A percentile compares a stretch with the other conserved stretches of the same genome.
These are phyloP conservation scores for Propsilocerus akamusi DNA, from an alignment of 1,140 invertebrate species.

Conservation along the genomic window DNA sequence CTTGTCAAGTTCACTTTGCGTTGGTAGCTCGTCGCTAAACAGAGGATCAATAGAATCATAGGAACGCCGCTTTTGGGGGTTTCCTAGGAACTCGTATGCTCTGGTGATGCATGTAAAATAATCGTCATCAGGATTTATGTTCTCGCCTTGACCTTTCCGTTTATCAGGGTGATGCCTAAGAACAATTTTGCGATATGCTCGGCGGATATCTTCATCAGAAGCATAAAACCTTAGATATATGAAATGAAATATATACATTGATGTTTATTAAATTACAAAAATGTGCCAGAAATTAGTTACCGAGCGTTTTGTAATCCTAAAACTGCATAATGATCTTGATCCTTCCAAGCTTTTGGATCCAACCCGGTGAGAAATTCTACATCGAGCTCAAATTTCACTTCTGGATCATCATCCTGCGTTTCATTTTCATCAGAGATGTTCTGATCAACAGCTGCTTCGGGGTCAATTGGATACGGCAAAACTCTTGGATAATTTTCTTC, in stretches of 20 bases:
- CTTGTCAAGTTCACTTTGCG: conserved; percentile 51
- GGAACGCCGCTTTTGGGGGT: conserved; percentile 57
- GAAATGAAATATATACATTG: too few relatives aligned
- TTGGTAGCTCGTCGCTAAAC: conserved; percentile 80
- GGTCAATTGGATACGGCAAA: neutral
- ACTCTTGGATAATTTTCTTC: neutral
- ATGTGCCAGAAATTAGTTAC: conserved; percentile 18
- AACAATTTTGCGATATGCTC: conserved; percentile 81
- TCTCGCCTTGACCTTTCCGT: conserved; percentile 69
- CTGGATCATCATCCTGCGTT: neutral
- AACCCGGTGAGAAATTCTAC: conserved; percentile 68
- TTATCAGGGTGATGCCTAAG: conserved; percentile 97
- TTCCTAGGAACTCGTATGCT: conserved; percentile 70
- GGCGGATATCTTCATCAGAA: conserved; percentile 80
- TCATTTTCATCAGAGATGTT: neutral
- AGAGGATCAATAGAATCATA: conserved; percentile 93
- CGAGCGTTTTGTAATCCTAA: conserved; percentile 69
- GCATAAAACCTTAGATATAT: conserved; percentile 36
- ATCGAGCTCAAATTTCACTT: conserved; percentile 49
- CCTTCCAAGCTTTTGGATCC: conserved; percentile 94
- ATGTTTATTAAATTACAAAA: too few relatives aligned
- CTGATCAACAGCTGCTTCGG: neutral
- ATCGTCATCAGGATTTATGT: conserved; percentile 70
- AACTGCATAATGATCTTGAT: conserved; percentile 93
- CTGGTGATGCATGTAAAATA: conserved; percentile 99